Base-by-base conservation (phyloP, 2,888 invertebrate genomes). In the Achlya flavicornis region DNA sequence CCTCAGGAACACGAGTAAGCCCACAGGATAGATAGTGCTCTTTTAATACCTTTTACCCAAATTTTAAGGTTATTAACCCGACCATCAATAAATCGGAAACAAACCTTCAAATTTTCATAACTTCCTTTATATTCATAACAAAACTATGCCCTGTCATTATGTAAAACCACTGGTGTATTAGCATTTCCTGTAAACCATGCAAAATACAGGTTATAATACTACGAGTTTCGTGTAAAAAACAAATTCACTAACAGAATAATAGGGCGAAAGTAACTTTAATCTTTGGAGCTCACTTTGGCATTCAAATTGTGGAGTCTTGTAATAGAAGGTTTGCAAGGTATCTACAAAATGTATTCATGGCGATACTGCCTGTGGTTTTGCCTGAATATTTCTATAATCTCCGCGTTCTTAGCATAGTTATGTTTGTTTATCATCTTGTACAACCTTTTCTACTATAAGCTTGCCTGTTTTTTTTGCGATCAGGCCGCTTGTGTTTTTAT, bases 181-280 rank as follows among this genome's bases (percentile, higher is more conserved):
- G 26, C 14, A 43, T 60, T 26, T 41, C 41, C 41, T 59, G n/a
- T 38, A 59, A 59, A 59, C 59, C 19, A 59, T 59, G 41, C 60
- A 19, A 60, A 60, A 41, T 41, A 60, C 11, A 43, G 41, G 16
- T 2, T 53, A 53, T 10, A 53, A 46, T 46, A 6, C 3, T 41
- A 19, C 12, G 12, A 6, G 59, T 19, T 41, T 60, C 60, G 41
- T 41, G 58, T 58, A 41, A 43, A 60, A 60, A 60, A 43, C 60
- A 60, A 26, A 60, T 60, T 60, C 41, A 41, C 16, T 19, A 60
- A 60, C 43, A 60, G 26, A 60, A 60, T 60, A 60, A 60, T 60
- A 10, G 60, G 60, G 14, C 11, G 41, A 19, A 38, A 14, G 60
- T 14, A 41, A 35, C n/a, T 38, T 58, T 5, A 41, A 43, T 60